These are phyloP conservation scores for Notodonta dromedarius DNA, from an alignment of 2,888 invertebrate species.

Conservation along the genomic window DNA sequence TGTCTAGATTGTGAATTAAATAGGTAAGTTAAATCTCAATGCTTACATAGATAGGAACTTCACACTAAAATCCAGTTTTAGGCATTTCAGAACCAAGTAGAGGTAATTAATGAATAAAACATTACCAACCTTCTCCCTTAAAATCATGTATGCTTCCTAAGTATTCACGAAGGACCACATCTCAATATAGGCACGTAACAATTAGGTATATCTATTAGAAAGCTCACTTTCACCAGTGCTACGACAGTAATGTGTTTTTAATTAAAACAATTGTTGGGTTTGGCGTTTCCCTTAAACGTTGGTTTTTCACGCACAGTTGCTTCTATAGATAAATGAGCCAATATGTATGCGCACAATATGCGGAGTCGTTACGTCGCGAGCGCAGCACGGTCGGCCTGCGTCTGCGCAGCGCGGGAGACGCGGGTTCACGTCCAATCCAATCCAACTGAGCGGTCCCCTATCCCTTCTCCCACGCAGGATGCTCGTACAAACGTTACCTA, in stretches of 20 bases:
- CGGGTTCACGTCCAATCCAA: constrained; percentile 34
- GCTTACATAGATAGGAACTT: no score
- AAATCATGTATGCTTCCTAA: constrained; percentile 71
- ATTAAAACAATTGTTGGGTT: constrained; percentile 21
- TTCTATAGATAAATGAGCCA: constrained; percentile 22
- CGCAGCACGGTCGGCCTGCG: constrained; percentile 20
- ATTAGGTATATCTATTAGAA: constrained; percentile 55
- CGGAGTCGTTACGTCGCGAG: constrained; percentile 28
- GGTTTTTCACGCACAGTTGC: constrained; percentile 22
- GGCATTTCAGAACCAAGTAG: not conserved
- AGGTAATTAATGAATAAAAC: not conserved
- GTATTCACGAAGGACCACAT: constrained; percentile 74
- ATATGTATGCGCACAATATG: constrained; percentile 18
- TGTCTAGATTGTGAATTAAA: no score
- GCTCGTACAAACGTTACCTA: constrained; percentile 34
- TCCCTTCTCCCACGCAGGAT: constrained; percentile 55
- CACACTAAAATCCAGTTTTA: no score
- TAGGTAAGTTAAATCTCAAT: no score
- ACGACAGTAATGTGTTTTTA: constrained; percentile 41
- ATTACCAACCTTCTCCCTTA: constrained; percentile 64
- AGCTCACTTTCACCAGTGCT: constrained; percentile 71
- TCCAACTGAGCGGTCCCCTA: constrained; percentile 44
- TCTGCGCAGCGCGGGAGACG: constrained; percentile 45
- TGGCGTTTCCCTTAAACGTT: constrained; percentile 38
- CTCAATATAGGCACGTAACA: constrained; percentile 49